Evolutionary conservation across 1,140 invertebrate genomes (phyloP), one percentile per base, ranked within the genome.

Genomic region (Rhyacophila brunnea): DNA sequence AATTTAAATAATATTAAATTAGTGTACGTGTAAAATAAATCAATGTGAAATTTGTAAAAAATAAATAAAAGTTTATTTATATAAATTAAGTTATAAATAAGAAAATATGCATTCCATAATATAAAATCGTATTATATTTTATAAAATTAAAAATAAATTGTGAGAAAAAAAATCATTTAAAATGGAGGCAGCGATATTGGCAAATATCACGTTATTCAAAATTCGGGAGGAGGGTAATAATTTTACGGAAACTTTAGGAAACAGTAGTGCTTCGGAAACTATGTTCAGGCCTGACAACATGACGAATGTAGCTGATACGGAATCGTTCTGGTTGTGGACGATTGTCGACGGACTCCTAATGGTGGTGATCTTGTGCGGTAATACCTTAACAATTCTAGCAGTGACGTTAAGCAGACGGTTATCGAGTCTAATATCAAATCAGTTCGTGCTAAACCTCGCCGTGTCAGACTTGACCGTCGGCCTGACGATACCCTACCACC

Each of bases 391-490:
- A 23, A 85, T 91, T 52, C 74, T 85, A 48, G 87, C 88, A 0
- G 83, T 90, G 4, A 79, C 81, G 44, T 74, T 84, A 53, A 86
- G 84, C 66, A 80, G 85, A 20, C 81, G 83, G 34, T 73, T 89
- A 1, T 83, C 84, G 5, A 82, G 75, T 35, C 70, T 87, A 20
- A 79, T 84, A 1, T 87, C 86, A 20, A 90, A 89, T 74, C 80
- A 87, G 47, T 89, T 90, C 71, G 84, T 91, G 36, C 74, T 89
- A 19, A 89, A 86, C 65, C 71, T 90, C 51, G 88, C 88, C 11
- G 75, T 89, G 40, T 88, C 87, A 1, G 89, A 91, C 70, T 75
- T 89, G 2, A 74, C 88, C 66, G 87, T 90, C 5, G 89, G 88
- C 1, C 63, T 89, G 1, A 85, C 85, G 1, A 70, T 90, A 51